phyloP scores from a whole-genome alignment of 2,797 vertebrate genomes.

The Catostomus latipinnis region DNA sequence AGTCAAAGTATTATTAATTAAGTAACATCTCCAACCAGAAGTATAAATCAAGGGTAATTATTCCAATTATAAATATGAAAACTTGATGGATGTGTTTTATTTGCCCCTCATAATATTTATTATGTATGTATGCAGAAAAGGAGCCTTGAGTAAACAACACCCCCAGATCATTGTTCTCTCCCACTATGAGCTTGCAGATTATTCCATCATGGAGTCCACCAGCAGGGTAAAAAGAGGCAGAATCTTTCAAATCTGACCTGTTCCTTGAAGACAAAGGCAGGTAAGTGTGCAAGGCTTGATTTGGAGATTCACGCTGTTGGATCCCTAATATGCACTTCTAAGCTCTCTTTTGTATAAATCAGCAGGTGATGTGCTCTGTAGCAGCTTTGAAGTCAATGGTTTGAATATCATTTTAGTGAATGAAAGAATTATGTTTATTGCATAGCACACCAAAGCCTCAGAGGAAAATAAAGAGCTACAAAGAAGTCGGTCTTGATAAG shows the following conservation, averaged over 20 bases:
- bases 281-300: constrained; percentile 63
- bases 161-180: neutral
- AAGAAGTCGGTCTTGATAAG: too few species aligned
- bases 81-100: constrained; percentile 47
- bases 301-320: constrained; percentile 65
- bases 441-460: neutral
- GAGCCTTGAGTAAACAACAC: constrained; percentile 44
- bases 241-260: constrained; percentile 67
- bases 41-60: constrained; percentile 42
- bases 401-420: constrained; percentile 8
- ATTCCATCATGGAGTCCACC: neutral
- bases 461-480: neutral
- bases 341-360: constrained; percentile 59
- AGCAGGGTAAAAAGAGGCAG: constrained; percentile 57
- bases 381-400: constrained; percentile 61
- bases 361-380: constrained; percentile 57
- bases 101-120: constrained; percentile 57
- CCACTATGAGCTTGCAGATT: constrained; percentile 7
- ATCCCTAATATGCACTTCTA: constrained; percentile 74
- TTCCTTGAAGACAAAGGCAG: constrained; percentile 64
- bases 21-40: constrained; percentile 49
- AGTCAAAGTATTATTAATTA: constrained; percentile 66
- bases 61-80: constrained; percentile 44
- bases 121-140: constrained; percentile 46
- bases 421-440: constrained; percentile 2